Evolutionary conservation across 2,888 invertebrate genomes (phyloP).

Genomic region (Protodeltote pygarga): DNA sequence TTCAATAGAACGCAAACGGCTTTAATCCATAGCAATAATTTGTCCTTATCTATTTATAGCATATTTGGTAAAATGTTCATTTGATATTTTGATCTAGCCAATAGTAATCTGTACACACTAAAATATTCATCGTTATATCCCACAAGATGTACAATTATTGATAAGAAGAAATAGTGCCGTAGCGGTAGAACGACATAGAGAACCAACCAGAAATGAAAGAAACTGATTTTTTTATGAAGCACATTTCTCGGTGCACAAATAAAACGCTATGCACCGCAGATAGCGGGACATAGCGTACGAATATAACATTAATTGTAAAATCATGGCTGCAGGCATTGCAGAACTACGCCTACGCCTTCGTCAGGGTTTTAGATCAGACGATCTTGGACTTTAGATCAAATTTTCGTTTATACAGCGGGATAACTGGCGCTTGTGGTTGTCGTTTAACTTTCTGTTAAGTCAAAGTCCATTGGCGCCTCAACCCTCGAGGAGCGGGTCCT

Average conservation of each 20-base stretch:
- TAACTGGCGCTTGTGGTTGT: constrained; percentile 16
- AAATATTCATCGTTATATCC: too few relatives aligned
- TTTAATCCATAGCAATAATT: too few relatives aligned
- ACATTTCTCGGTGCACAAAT: not conserved
- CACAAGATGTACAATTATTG: too few relatives aligned
- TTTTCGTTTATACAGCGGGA: constrained; percentile 8
- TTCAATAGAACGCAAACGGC: too few relatives aligned
- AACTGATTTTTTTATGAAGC: not conserved
- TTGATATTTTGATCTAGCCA: too few relatives aligned
- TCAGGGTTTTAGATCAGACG: too few relatives aligned
- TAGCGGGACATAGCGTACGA: not conserved
- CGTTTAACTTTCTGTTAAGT: constrained; percentile 42
- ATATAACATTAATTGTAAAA: constrained; percentile 1
- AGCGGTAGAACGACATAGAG: too few relatives aligned
- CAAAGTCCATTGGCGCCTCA: constrained; percentile 46
- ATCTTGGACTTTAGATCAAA: not conserved
- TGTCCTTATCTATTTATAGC: too few relatives aligned
- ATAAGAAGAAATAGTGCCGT: too few relatives aligned
- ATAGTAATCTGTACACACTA: too few relatives aligned
- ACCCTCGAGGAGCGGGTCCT: constrained; percentile 55
- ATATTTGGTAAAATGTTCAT: too few relatives aligned
- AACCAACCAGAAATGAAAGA: too few relatives aligned
- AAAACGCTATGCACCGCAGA: not conserved
- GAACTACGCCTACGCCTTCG: not conserved
- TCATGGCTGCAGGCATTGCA: not conserved